phyloP scores from a whole-genome alignment of 2,797 vertebrate species.

The Mormyrops boulengeri region DNA sequence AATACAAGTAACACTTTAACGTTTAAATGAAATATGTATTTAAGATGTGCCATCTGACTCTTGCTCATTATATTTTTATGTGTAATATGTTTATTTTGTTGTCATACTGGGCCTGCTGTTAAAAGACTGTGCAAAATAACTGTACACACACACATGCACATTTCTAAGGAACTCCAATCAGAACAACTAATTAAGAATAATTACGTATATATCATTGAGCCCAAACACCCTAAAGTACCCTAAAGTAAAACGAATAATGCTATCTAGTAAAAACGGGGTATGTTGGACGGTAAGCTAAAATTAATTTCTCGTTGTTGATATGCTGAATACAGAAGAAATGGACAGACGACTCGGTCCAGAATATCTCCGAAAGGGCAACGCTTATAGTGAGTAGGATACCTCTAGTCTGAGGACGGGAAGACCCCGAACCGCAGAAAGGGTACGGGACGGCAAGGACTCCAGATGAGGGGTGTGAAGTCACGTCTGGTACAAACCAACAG shows the following conservation, averaged over 20 bases:
- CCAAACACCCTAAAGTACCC: background rate
- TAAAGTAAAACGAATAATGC: background rate
- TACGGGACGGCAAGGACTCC: background rate
- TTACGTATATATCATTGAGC: background rate
- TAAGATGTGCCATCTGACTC: background rate
- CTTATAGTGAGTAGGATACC: background rate
- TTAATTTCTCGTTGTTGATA: background rate
- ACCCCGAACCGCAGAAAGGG: background rate
- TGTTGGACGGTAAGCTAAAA: background rate
- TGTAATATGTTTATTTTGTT: background rate
- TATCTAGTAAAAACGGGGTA: background rate
- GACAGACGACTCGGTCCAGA: background rate
- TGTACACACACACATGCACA: background rate
- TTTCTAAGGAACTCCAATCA: background rate
- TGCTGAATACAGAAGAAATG: background rate
- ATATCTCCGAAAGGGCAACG: background rate
- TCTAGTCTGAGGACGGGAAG: background rate
- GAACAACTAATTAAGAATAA: background rate
- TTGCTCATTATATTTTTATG: background rate
- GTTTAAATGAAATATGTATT: background rate
- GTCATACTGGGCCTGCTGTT: background rate
- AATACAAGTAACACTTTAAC: background rate
- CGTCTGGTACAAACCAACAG: background rate
- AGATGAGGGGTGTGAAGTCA: background rate
- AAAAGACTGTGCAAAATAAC: background rate